These are phyloP conservation scores for Amblyjoppa fuscipennis DNA, from an alignment of 2,888 invertebrate species.

Conservation along the genomic window DNA sequence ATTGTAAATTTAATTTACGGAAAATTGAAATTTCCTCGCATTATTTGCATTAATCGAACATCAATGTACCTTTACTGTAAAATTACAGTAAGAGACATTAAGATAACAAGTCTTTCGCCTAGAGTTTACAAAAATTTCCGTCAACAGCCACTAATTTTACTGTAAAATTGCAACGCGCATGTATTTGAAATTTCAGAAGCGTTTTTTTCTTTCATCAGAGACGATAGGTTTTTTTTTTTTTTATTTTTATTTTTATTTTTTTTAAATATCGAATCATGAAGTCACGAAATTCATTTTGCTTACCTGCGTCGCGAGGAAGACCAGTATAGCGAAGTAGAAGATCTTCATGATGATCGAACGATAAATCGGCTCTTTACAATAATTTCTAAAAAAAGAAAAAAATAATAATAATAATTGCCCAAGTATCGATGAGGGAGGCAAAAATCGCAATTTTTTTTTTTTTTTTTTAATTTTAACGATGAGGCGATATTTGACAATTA, in stretches of 20 bases:
- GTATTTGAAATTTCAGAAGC: too few species aligned
- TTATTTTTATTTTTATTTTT: too few species aligned
- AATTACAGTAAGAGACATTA: too few species aligned
- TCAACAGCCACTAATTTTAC: too few species aligned
- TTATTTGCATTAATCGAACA: too few species aligned
- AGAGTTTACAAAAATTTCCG: too few species aligned
- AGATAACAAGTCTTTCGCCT: too few species aligned
- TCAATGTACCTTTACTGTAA: too few species aligned
- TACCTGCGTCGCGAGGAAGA: constrained; percentile 49
- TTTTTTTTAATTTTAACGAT: neutral
- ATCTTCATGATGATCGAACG: constrained; percentile 57
- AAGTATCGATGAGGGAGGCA: neutral
- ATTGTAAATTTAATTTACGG: too few species aligned
- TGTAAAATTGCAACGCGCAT: too few species aligned
- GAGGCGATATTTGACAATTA: neutral
- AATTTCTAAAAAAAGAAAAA: neutral
- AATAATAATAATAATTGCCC: neutral
- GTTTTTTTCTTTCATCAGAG: neutral
- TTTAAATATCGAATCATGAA: neutral
- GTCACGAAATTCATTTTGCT: neutral
- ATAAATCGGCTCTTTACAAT: neutral
- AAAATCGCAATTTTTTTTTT: constrained; percentile 6
- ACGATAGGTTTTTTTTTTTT: neutral
- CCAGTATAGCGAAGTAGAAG: constrained; percentile 38
- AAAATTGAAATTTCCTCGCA: too few species aligned